Evolutionary conservation across 2,888 invertebrate species (phyloP), one percentile per base, ranked within the genome.

Genomic region (Tetragnatha montana): DNA sequence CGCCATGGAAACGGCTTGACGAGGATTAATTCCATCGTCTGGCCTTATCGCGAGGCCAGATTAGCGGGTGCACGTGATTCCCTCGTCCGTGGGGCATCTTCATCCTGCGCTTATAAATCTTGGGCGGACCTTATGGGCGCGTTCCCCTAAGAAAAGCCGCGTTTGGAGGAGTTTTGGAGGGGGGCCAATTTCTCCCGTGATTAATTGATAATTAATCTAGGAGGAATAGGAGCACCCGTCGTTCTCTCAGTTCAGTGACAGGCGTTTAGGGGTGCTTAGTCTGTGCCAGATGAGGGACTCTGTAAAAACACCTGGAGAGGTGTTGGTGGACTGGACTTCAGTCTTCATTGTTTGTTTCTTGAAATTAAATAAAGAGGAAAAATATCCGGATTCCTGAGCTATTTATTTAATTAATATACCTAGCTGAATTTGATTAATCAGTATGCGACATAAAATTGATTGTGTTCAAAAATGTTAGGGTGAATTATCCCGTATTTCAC

Each of bases 1-100:
- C 49, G 50, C 81, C 87, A 90, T 90, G 84, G 87, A 51, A 84
- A 90, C 90, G 87, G 89, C 89, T 83, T 90, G 87, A 90, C 84
- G 87, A 90, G 90, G 87, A 90, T 90, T 90, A 90, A 90, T 90
- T 90, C 90, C 87, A 87, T 87, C 87, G 86, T 82, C 83, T 81
- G 87, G 84, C 78, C 81, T 85, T 89, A 89, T 89, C 89, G 89
- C 75, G 49, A 76, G 80, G 70, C 49, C 87, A 87, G 88, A 82
- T 88, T 88, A 88, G 83, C 81, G n/a, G 50, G 84, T 73, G 82
- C 88, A 88, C 88, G 88, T 88, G 89, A 89, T 83, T 84, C 85
- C 73, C 22, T n/a, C 79, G 71, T 80, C 80, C 78, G 70, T 50
- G 49, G 69, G 70, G 75, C 60, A 76, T 71, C 51, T 71, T 70